A percentile compares a stretch with the other conserved stretches of the same genome.
phyloP scores from a whole-genome alignment of 37 sponge, comb jelly and placozoan genomes.

The Dysidea cf. avara region DNA sequence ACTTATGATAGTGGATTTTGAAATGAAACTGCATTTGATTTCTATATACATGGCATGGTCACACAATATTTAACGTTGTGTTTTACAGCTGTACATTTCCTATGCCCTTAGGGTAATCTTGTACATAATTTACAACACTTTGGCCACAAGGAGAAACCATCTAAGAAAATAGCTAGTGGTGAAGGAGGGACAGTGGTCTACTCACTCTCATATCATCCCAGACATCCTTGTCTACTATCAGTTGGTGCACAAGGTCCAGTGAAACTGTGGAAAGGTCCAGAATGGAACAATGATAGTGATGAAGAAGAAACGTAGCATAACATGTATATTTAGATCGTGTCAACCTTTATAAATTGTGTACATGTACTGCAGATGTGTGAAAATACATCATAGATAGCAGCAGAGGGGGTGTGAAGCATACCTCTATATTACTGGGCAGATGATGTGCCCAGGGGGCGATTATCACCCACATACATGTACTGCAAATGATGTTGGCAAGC shows the following conservation, averaged over 20 bases:
- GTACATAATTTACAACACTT: slow-evolving; percentile 39
- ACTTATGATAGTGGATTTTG: too few relatives aligned
- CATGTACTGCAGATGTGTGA: too few relatives aligned
- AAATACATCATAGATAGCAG: too few relatives aligned
- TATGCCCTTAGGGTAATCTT: slow-evolving; percentile 26
- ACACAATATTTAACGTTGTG: not conserved
- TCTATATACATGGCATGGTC: not conserved
- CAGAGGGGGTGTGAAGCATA: too few relatives aligned
- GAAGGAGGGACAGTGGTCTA: slow-evolving; percentile 60
- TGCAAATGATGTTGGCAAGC: too few relatives aligned
- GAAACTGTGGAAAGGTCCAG: slow-evolving; percentile 70
- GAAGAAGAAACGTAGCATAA: slow-evolving; percentile 10
- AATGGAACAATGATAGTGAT: not conserved
- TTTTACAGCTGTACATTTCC: not conserved
- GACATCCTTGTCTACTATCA: slow-evolving; percentile 71
- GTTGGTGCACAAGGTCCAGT: slow-evolving; percentile 74
- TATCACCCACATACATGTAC: too few relatives aligned
- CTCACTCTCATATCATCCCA: slow-evolving; percentile 73
- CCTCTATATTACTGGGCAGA: too few relatives aligned
- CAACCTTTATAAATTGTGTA: too few relatives aligned
- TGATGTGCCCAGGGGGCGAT: too few relatives aligned
- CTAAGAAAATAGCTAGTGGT: not conserved
- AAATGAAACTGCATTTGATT: not conserved
- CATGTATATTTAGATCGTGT: too few relatives aligned
- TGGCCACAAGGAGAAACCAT: not conserved